Conservation (phyloP, 2,113 vertebrate genomes). For the Alligator mississippiensis region DNA sequence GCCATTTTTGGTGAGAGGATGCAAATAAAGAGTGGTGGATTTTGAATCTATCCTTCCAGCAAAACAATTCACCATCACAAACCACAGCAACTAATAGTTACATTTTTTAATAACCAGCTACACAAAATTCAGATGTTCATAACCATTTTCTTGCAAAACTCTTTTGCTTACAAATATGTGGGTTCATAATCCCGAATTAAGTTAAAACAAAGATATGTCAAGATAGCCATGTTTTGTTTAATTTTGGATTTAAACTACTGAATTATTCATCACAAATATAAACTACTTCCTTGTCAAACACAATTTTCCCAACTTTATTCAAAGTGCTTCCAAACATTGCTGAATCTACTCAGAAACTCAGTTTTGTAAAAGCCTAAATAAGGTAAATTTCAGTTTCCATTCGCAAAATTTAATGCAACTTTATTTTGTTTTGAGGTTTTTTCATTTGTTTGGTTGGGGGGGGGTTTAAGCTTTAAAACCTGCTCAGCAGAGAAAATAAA, state of each 20-base stretch:
- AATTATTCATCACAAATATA: background rate
- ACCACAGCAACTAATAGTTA: background rate
- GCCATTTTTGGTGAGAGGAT: background rate
- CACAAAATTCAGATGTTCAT: background rate
- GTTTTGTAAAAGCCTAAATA: background rate
- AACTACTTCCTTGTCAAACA: background rate
- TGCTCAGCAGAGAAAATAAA: background rate
- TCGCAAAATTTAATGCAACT: background rate
- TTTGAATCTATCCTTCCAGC: background rate
- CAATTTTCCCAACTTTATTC: background rate
- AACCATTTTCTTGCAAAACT: background rate
- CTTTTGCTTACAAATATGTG: background rate
- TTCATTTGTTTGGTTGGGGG: too few species aligned
- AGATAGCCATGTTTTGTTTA: background rate
- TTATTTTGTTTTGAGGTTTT: background rate
- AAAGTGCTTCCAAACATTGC: background rate
- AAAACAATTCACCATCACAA: too few species aligned
- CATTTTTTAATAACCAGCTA: background rate
- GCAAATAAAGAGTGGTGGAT: background rate
- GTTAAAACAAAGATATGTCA: background rate
- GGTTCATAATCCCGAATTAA: background rate
- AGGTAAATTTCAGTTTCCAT: fast-evolving
- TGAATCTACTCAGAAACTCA: background rate
- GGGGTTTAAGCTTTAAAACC: background rate
- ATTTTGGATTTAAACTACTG: background rate